phyloP scores from a whole-genome alignment of 1,140 invertebrate species.

The Apis florea region DNA sequence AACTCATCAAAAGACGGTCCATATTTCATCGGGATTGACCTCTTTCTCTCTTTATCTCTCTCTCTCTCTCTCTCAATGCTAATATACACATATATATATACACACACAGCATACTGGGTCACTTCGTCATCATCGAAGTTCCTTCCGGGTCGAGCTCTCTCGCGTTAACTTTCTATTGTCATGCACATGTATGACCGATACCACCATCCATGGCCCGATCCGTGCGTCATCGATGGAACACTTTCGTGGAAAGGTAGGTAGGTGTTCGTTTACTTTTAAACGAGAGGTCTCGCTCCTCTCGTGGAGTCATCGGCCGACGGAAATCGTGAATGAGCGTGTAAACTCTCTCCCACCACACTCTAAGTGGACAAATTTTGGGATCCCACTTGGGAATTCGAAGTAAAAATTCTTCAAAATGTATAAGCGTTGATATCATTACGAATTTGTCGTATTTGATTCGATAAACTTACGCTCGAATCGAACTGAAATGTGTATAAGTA shows the following conservation, averaged over 20 bases:
- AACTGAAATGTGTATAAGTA: neutral
- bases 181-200: conserved; percentile 47
- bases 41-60: neutral
- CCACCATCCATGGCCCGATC: conserved; percentile 34
- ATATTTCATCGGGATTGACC: neutral
- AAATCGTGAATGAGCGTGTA: conserved; percentile 23
- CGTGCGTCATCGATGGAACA: conserved; percentile 64
- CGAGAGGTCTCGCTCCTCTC: neutral
- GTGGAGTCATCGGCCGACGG: conserved; percentile 19
- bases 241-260: conserved; percentile 65
- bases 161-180: conserved; percentile 75
- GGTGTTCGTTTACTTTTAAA: conserved; percentile 42
- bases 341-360: too few relatives aligned
- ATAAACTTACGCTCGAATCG: too few relatives aligned
- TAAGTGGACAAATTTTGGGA: too few relatives aligned
- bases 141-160: conserved; percentile 73
- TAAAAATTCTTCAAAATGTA: too few relatives aligned
- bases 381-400: too few relatives aligned
- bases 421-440: too few relatives aligned
- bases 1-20: neutral
- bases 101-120: conserved; percentile 68
- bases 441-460: too few relatives aligned
- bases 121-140: conserved; percentile 68
- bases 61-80: conserved; percentile 44
- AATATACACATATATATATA: conserved; percentile 2